These are phyloP conservation scores for Morbakka virulenta DNA, from an alignment of 30 jellyfish, hydroid and myxozoan species.

Conservation along the genomic window DNA sequence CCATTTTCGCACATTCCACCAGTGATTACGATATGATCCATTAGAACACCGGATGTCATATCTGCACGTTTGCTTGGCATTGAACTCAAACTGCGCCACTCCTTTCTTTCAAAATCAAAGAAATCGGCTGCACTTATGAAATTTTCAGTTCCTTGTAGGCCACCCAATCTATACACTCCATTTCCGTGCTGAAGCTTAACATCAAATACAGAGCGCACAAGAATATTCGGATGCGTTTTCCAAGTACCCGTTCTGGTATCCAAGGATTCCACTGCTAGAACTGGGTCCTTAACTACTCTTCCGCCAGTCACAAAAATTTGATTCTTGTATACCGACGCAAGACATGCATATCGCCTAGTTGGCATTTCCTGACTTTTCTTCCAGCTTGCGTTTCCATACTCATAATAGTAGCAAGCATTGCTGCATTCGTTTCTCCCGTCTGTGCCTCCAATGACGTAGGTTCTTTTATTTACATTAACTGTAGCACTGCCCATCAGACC, in stretches of 20 bases:
- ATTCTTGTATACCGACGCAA: slow-evolving; percentile 38
- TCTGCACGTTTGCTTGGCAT: slow-evolving; percentile 71
- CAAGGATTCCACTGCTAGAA: slow-evolving; percentile 48
- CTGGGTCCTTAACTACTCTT: slow-evolving; percentile 46
- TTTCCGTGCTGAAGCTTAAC: slow-evolving; percentile 33
- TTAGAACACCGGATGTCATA: slow-evolving; percentile 69
- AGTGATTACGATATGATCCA: slow-evolving; percentile 33
- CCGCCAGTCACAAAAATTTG: slow-evolving; percentile 59
- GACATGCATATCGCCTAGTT: slow-evolving; percentile 41
- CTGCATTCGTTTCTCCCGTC: slow-evolving; percentile 41
- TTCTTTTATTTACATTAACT: neutral
- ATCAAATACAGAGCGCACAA: slow-evolving; percentile 17
- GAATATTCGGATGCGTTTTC: slow-evolving; percentile 39
- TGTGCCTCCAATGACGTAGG: slow-evolving; percentile 51
- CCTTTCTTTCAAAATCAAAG: slow-evolving; percentile 18
- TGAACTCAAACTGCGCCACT: slow-evolving; percentile 30
- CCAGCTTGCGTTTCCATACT: slow-evolving; percentile 47
- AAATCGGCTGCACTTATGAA: slow-evolving; percentile 34
- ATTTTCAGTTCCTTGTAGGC: slow-evolving; percentile 35
- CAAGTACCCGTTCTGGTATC: slow-evolving; percentile 13
- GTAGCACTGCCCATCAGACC: slow-evolving; percentile 21
- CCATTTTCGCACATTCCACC: slow-evolving; percentile 64
- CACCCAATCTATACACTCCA: slow-evolving; percentile 46
- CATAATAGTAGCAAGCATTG: slow-evolving; percentile 2
- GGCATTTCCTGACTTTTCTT: slow-evolving; percentile 45